phyloP scores from a whole-genome alignment of 1,140 invertebrate genomes.

The Thalassaphorura encarpata region DNA sequence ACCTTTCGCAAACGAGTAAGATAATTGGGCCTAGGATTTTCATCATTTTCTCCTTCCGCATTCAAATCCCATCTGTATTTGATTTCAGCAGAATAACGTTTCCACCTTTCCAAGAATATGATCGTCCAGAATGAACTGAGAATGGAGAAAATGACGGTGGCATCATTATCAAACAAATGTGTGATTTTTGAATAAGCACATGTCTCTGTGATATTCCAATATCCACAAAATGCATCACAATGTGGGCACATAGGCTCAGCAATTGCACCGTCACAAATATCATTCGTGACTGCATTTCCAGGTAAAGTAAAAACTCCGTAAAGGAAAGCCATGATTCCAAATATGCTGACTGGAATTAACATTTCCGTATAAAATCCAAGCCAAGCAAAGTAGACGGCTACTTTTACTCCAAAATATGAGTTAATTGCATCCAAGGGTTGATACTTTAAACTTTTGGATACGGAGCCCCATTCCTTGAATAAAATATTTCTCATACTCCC shows the following conservation, averaged over 20 bases:
- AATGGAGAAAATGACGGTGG: constrained; percentile 85
- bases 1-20: constrained; percentile 56
- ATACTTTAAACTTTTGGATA: constrained; percentile 41
- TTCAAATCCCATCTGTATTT: constrained; percentile 84
- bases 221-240: constrained; percentile 61
- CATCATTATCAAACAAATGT: constrained; percentile 90
- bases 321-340: constrained; percentile 47
- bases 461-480: constrained; percentile 45
- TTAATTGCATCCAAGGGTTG: constrained; percentile 47
- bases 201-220: constrained; percentile 73
- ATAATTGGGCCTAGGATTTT: constrained; percentile 76
- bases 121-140: constrained; percentile 95
- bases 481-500: constrained; percentile 62
- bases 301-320: constrained; percentile 57
- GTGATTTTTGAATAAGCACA: constrained; percentile 77
- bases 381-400: constrained; percentile 53
- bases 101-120: constrained; percentile 88
- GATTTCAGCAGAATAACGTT: constrained; percentile 80
- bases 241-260: constrained; percentile 69
- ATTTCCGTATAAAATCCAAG: constrained; percentile 52
- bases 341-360: constrained; percentile 46
- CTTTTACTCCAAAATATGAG: constrained; percentile 52
- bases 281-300: constrained; percentile 58
- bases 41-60: constrained; percentile 71
- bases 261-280: constrained; percentile 63